Evolutionary conservation across 2,113 vertebrate genomes (phyloP), one percentile per base, ranked within the genome.

Genomic region (Actenoides hombroni): DNA sequence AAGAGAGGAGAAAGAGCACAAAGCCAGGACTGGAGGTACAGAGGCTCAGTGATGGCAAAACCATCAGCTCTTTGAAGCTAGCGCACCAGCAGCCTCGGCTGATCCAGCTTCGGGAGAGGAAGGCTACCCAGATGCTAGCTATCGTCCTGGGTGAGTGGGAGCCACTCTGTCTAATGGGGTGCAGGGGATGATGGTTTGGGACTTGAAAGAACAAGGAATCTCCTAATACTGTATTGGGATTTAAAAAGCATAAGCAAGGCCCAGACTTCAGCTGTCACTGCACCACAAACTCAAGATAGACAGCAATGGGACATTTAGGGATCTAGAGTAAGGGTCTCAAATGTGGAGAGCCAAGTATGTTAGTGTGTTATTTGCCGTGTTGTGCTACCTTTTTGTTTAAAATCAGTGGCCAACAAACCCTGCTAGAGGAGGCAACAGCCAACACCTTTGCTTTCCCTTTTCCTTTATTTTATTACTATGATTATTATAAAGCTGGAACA

Each of bases 101-200:
- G 94, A 97, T 99, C 97, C 99, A 99, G 60, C 97, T 99, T 18
- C 97, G 98, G 92, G 99, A 99, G 95, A 99, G 99, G 92, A 99
- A 99, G 89, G 99, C 99, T 64, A 99, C 99, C 3, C 99, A 99
- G 98, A 99, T 99, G 99, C 89, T 99, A 78, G 98, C 98, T 91
- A 99, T 99, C 42, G 99, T 99, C 81, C 98, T 99, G 16, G 99
- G 99, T 99, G 96, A 99, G 99, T 98, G 28, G 85, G 82, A 81
- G 18, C 40, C 21, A 10, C n/a, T 65, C 71, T 70, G 19, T 6
- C 39, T 46, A 24, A 17, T n/a, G 33, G 40, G 23, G 17, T 51
- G 42, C 68, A 68, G 60, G n/a, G 37, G 51, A 9, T 49, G 26
- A 23, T 78, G 63, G 18, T 37, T 48, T 81, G 80, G 80, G 81